phyloP scores from a whole-genome alignment of 2,888 invertebrate species.

The Spodoptera littoralis region DNA sequence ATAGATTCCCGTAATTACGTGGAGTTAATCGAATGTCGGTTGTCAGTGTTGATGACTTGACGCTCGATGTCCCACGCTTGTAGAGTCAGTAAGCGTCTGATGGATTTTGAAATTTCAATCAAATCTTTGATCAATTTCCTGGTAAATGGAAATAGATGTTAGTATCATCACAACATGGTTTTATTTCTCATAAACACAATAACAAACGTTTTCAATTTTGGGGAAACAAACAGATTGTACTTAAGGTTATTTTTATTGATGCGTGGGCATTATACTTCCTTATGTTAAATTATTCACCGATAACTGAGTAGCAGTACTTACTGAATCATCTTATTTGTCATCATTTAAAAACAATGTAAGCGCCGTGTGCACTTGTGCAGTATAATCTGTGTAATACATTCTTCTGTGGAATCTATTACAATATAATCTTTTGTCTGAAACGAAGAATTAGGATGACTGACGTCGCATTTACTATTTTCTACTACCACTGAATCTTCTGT shows the following conservation, averaged over 20 bases:
- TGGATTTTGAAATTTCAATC: constrained; percentile 21
- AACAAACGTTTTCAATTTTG: too few species aligned
- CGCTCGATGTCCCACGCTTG: constrained; percentile 14
- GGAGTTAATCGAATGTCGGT: constrained; percentile 49
- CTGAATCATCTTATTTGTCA: constrained; percentile 47
- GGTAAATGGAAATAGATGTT: not conserved
- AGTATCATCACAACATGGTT: not conserved
- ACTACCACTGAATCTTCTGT: too few species aligned
- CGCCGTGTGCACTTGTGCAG: constrained; percentile 1
- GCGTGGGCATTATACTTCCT: constrained; percentile 33
- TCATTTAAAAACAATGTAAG: constrained; percentile 17
- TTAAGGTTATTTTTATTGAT: constrained; percentile 11
- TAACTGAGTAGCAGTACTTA: constrained; percentile 33
- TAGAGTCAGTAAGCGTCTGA: constrained; percentile 3
- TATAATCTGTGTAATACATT: too few species aligned
- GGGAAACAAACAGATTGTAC: not conserved
- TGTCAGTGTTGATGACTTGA: constrained; percentile 34
- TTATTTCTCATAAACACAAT: too few species aligned
- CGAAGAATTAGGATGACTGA: constrained; percentile 4
- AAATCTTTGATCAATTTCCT: constrained; percentile 3
- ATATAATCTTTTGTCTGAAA: constrained; percentile 6
- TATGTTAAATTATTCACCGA: constrained; percentile 49
- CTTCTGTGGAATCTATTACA: too few species aligned
- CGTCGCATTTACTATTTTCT: too few species aligned
- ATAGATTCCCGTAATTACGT: constrained; percentile 35